A percentile compares a stretch with the other conserved stretches of the same genome.
These are phyloP conservation scores for Brachyptera putata DNA, from an alignment of 2,888 invertebrate species.

Conservation along the genomic window DNA sequence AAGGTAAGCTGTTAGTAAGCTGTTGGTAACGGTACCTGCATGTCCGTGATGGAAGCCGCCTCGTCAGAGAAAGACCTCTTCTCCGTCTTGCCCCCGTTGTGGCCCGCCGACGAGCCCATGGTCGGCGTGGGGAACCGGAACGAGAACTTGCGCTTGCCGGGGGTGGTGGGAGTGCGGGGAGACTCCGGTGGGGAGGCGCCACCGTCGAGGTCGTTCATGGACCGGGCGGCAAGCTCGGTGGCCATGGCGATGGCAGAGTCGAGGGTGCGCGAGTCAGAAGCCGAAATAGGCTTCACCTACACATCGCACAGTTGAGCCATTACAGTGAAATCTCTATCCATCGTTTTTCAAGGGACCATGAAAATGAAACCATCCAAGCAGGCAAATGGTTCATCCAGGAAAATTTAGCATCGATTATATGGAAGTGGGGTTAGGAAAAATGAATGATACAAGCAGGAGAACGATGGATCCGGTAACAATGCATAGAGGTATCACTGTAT, in stretches of 20 bases:
- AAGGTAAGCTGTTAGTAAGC: no score
- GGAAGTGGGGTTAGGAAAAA: no score
- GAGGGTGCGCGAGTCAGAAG: constrained; percentile 85
- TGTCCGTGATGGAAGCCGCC: constrained; percentile 76
- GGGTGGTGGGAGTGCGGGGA: constrained; percentile 28
- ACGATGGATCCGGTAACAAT: no score
- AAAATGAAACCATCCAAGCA: no score
- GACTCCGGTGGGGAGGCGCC: constrained; percentile 40
- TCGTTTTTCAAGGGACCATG: no score
- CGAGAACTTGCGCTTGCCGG: constrained; percentile 72
- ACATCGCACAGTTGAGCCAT: not conserved
- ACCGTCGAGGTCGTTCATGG: constrained; percentile 45
- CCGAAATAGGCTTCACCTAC: constrained; percentile 85
- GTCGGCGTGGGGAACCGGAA: constrained; percentile 59
- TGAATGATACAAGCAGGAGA: no score
- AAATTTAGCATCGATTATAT: no score
- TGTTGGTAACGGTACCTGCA: constrained; percentile 60
- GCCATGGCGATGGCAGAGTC: constrained; percentile 92
- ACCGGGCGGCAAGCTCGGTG: constrained; percentile 80
- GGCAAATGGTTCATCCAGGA: no score
- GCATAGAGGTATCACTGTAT: no score
- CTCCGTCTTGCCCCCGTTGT: constrained; percentile 45
- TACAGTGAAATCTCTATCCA: no score
- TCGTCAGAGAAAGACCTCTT: constrained; percentile 88
- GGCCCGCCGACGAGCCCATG: constrained; percentile 7